Base-by-base conservation (phyloP, 2,797 vertebrate genomes). In the Sparus aurata region DNA sequence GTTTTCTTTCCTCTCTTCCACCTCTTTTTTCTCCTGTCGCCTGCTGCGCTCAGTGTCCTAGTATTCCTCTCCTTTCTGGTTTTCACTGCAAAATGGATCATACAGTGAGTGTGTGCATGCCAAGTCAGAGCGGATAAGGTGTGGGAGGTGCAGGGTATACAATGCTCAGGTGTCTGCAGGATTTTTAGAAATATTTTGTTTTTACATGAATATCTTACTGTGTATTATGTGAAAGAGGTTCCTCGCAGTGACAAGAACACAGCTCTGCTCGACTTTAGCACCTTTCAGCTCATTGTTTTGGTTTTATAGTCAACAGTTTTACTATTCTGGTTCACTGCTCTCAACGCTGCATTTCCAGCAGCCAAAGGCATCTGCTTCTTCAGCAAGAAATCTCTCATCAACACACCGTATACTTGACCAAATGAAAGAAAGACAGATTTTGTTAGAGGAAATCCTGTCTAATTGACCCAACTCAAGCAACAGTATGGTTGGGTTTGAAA, bases 31-130 rank as follows among this genome's bases (percentile, higher is more conserved):
- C 58, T 72, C 62, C 63, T 6, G 55, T 69, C 5, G 17, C 79
- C 80, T 79, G 84, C 78, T 78, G 73, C 18, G 55, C 59, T 83
- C 71, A 18, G n/a, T 25, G 30, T 74, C n/a, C 54, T 78, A 16
- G 72, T 78, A 49, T 60, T 61, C 60, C 50, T 59, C 53, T 74
- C 55, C 34, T 53, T 75, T 83, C 66, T 27, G 15, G 23, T 74
- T 22, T 67, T 38, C 38, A 17, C 23, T 38, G 25, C 64, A 63
- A 76, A 89, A 79, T 38, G 30, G 57, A 74, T 76, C 38, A 83
- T 30, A 62, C 45, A 22, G 3, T 43, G 22, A 75, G 55, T 34
- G 45, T 77, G 54, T 53, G 62, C 52, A 53, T 46, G 58, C 34
- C 55, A 13, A 75, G 60, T 63, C 65, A 16, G 45, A 77, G 70